Base-by-base conservation (phyloP, 2,113 vertebrate genomes). In the Coptodon bakossiorum region DNA sequence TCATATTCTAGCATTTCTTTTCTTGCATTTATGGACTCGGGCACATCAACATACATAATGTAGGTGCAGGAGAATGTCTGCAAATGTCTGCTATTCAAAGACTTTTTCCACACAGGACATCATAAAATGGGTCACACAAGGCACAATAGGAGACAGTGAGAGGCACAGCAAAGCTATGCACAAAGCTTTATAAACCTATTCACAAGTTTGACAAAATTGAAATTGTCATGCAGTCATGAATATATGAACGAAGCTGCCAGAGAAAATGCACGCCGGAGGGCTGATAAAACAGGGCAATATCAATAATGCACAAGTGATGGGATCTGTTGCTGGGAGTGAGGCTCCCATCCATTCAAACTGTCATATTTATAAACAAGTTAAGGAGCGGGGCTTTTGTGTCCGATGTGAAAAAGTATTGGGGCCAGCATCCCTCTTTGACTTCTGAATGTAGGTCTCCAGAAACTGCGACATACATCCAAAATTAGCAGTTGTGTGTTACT, bases 391-490 rank as follows among this genome's bases (percentile, higher is more conserved):
- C 78, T 86, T 91, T 89, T 83, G 90, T 92, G 90, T 89, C 85
- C 84, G 3, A 79, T 83, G 81, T 84, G 57, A 81, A 36, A 48
- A 83, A 52, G 66, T 79, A 89, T 91, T 4, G 80, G 90, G 88
- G 88, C 83, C 89, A 91, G 66, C 80, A 56, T 90, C 91, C 53
- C 66, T 80, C 85, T 79, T 88, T 92, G 93, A 93, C 93, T 94
- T 90, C 79, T 86, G 88, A 93, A 96, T 95, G 83, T 84, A 93
- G 93, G 94, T 95, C 94, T 93, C 56, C 22, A 16, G 79, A 92
- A 95, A 95, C 94, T 95, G 94, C 95, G 95, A 91, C 93, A 89
- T 82, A 40, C 11, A 53, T 86, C 92, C 90, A 89, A 86, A 93
- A 94, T 94, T 94, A 95, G 94, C 76, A 85, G 83, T 89, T 92